Base-by-base conservation (phyloP, 2,888 invertebrate genomes). In the Xiphydria camelus region DNA sequence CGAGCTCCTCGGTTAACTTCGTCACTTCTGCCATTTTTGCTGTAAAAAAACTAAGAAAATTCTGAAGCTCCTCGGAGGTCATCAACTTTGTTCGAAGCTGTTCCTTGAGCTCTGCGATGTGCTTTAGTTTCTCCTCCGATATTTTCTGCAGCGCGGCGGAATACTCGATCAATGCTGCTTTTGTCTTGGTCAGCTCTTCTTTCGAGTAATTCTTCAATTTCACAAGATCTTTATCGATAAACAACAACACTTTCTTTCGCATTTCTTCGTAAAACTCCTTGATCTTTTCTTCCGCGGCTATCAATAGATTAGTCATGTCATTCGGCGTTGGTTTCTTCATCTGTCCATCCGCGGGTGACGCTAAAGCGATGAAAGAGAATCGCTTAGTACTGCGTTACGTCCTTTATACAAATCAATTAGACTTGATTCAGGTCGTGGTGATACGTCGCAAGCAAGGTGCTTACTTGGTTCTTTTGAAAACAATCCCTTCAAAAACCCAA, bases 181-280 rank as follows among this genome's bases (percentile, higher is more conserved):
- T 47, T 1, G 42, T 29, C 20, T 49, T 55, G 19, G 36, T 33
- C 12, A 51, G 39, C 32, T 57, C 55, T 10, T 51, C 51, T 12
- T 47, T 52, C n/a, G 57, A 49, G n/a, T 47, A 25, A 42, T 44
- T 29, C 15, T 51, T 50, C 23, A 52, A 46, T 23, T 38, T 32
- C n/a, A 12, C 18, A 10, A 51, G 17, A 32, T 57, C 53, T 12
- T 55, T 51, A 1, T 47, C 45, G 23, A 49, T 19, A 26, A 57
- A 53, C 21, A 48, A 15, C 5, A 38, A 17, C 10, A 57, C 42
- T 36, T 45, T 44, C 17, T 42, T 45, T 3, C 42, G 5, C 4
- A 55, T 36, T 33, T 41, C 46, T 2, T 34, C 46, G 25, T 45
- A 49, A 15, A 55, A 43, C 32, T 48, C 48, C 33, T 41, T 46